Evolutionary conservation across 2,888 invertebrate genomes (phyloP), one percentile per base, ranked within the genome.

Genomic region (Eurytoma californica): DNA sequence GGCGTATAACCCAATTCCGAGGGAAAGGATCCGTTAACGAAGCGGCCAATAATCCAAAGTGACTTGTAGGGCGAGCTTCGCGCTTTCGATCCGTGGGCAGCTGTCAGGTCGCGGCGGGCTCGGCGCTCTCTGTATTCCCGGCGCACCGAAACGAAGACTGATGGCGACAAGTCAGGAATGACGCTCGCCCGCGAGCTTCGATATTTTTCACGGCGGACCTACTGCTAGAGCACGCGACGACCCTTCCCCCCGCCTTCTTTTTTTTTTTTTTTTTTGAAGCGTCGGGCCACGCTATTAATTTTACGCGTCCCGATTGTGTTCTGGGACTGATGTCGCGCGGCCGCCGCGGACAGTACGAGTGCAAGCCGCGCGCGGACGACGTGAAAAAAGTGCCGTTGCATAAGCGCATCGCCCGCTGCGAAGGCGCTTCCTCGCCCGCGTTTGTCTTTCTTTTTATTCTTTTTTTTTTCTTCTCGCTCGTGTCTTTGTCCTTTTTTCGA

Each of bases 81-180:
- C n/a, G 13, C 58, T 28, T 39, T 69, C 69, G 51, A 30, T 18
- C 66, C 58, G 57, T 74, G 77, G 77, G 73, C 76, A 70, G 70
- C 81, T 81, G 81, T 81, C 81, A 74, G 66, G 67, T 66, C 51
- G 63, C 14, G 39, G 18, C 55, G 39, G 53, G 60, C 58, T 18
- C 20, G 60, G 60, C 65, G 67, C 67, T 55, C 47, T 14, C 1
- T 30, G 13, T 30, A 20, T 5, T 20, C 57, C 49, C 5, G 3
- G 69, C 68, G 28, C 30, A 14, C 61, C 58, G 14, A 73, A 78
- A 76, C 80, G 80, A 78, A 78, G 78, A 82, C 78, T 68, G 80
- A 82, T 76, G 72, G 70, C 58, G 73, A 76, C 76, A 73, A 75
- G 72, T 78, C 75, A 51, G 73, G 67, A 72, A 72, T 61, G 67